Evolutionary conservation across 1,140 invertebrate species (phyloP), one percentile per base, ranked within the genome.

Genomic region (Trichomalopsis sarcophagae): DNA sequence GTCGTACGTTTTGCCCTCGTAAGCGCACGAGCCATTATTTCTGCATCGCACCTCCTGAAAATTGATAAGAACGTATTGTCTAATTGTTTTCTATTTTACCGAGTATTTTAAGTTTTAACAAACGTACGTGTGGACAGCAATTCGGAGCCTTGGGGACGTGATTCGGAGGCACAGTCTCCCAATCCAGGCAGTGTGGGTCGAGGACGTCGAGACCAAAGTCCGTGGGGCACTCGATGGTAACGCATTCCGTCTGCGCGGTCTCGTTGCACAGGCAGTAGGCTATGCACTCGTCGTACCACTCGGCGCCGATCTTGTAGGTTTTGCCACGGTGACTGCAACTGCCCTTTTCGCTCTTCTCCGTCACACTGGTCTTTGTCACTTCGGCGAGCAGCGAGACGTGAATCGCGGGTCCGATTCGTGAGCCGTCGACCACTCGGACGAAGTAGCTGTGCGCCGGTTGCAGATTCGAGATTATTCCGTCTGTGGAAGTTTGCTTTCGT

Each of bases 171-270:
- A 95, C 95, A 0, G 96, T 95, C 87, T 97, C 97, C 97, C 97
- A 98, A 86, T 96, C 95, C 0, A 98, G 90, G 90, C 98, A 98
- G 73, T 96, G 94, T 1, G 96, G 95, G 89, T 97, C 96, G n/a
- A 97, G 89, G 2, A 97, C 94, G 88, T 98, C 97, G 17, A 97
- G 91, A 1, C 96, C 97, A 86, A 97, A 97, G 86, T 96, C 96
- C 0, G 95, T 96, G 0, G 97, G 97, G 89, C 97, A 98, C 83
- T 97, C 95, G 14, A 98, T 94, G 44, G 96, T 96, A 6, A 95
- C 94, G 90, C 97, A 98, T 81, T 96, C 95, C 1, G 81, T 78
- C 50, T 91, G 89, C 1, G 89, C 90, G 21, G 84, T 86, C 9
- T 94, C 92, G n/a, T 91, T 92, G 87, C 97, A 98, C 33, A 94